Evolutionary conservation across 1,140 invertebrate genomes (phyloP).

Genomic region (Pinna nobilis): DNA sequence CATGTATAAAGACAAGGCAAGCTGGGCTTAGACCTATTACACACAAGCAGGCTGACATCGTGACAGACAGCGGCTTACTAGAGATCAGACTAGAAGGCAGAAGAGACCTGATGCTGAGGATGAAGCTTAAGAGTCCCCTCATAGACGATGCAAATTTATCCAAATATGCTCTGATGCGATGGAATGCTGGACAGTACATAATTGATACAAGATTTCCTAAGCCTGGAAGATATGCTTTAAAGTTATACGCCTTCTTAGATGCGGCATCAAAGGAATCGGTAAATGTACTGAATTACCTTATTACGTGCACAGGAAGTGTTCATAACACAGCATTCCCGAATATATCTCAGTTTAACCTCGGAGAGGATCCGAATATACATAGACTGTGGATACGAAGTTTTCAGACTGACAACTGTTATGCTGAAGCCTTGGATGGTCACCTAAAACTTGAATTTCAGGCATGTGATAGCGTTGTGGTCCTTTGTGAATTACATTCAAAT

Average conservation of each 20-base stretch:
- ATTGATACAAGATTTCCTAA: slow-evolving; percentile 28
- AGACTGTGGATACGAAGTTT: slow-evolving; percentile 18
- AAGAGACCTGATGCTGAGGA: slow-evolving; percentile 18
- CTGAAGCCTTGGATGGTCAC: slow-evolving; percentile 32
- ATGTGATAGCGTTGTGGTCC: slow-evolving; percentile 21
- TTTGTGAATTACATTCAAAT: slow-evolving; percentile 37
- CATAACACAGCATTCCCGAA: slow-evolving; percentile 10
- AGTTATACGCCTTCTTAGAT: slow-evolving; percentile 17
- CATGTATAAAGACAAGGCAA: slow-evolving; percentile 3
- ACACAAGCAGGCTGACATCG: slow-evolving; percentile 31
- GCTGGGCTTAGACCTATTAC: slow-evolving; percentile 26
- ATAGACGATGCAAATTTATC: slow-evolving; percentile 24
- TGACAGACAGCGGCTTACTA: slow-evolving; percentile 28
- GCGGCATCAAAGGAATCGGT: slow-evolving; percentile 6
- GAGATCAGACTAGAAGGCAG: slow-evolving; percentile 30
- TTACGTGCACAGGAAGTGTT: slow-evolving; percentile 28
- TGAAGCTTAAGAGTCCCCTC: slow-evolving; percentile 27
- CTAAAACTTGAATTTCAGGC: slow-evolving; percentile 34
- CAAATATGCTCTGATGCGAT: slow-evolving; percentile 36
- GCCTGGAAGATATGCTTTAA: slow-evolving; percentile 28
- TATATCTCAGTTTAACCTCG: slow-evolving; percentile 25
- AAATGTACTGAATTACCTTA: slow-evolving; percentile 41
- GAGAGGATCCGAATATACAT: slow-evolving; percentile 17
- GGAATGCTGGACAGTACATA: slow-evolving; percentile 32
- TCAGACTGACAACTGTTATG: slow-evolving; percentile 21